Evolutionary conservation across 2,888 invertebrate species (phyloP).

Genomic region (Drosophila infuscata): DNA sequence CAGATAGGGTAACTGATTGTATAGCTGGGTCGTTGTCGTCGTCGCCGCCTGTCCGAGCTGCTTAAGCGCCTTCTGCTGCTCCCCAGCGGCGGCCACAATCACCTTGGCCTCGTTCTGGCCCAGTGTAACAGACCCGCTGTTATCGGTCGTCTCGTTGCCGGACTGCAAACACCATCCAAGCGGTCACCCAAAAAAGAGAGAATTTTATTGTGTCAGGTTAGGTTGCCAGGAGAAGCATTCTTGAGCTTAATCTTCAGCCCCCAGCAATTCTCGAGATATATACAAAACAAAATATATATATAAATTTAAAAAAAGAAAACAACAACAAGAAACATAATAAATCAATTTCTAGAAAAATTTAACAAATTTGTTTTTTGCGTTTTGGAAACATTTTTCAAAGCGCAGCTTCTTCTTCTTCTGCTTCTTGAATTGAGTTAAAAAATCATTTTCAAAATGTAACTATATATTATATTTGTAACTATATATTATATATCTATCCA

Average conservation of each 20-base stretch:
- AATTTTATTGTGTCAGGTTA: slow-evolving; percentile 7
- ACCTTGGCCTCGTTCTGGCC: slow-evolving; percentile 80
- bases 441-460: too few relatives aligned
- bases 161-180: slow-evolving; percentile 46
- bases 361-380: not conserved
- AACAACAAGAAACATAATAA: not conserved
- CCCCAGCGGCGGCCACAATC: slow-evolving; percentile 72
- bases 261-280: not conserved
- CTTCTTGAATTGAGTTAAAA: too few relatives aligned
- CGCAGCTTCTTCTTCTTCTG: not conserved
- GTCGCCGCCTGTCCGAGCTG: slow-evolving; percentile 70
- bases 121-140: slow-evolving; percentile 81
- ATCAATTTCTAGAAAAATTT: not conserved
- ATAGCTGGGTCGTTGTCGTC: slow-evolving; percentile 73
- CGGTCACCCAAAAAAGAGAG: slow-evolving; percentile 5
- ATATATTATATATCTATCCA: too few relatives aligned
- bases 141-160: slow-evolving; percentile 69
- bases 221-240: slow-evolving; percentile 4
- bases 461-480: too few relatives aligned
- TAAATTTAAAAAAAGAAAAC: not conserved
- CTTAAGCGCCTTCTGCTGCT: slow-evolving; percentile 77
- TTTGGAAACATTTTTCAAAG: not conserved
- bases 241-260: not conserved
- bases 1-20: slow-evolving; percentile 84
- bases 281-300: not conserved